A percentile compares a stretch with the other conserved stretches of the same genome.
Conservation (phyloP, 2,113 vertebrate species). For the Thamnophis sirtalis region DNA sequence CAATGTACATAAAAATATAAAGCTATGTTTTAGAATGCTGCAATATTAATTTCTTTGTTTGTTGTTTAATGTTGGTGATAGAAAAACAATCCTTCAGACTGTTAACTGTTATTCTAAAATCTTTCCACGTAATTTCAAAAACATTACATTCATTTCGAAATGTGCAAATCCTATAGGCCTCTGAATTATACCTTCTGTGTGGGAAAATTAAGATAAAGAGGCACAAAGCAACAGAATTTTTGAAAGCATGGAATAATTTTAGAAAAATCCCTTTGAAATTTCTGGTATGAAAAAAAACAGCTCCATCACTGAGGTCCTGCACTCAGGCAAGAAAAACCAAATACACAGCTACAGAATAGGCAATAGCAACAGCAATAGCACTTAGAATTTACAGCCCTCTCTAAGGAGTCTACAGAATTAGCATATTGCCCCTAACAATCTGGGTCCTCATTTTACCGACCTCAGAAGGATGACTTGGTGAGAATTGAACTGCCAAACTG, state of each 20-base stretch:
- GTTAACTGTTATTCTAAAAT: neutral
- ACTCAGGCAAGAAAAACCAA: neutral
- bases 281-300: neutral
- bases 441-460: no score
- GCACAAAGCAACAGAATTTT: neutral
- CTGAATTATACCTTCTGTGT: neutral
- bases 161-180: neutral
- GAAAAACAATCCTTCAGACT: neutral
- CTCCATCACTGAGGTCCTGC: neutral
- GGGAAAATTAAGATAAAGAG: neutral
- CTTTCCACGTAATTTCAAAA: neutral
- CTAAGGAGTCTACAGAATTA: no score
- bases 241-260: neutral
- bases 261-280: neutral
- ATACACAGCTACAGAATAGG: neutral
- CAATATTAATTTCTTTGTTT: neutral
- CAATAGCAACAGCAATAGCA: neutral
- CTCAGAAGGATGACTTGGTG: no score
- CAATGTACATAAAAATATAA: neutral
- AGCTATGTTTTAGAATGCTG: neutral
- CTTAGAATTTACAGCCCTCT: no score
- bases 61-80: neutral
- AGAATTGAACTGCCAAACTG: no score
- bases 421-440: no score
- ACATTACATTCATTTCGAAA: neutral